Evolutionary conservation across 2,797 vertebrate genomes (phyloP).

Genomic region (Gymnopithys bicolor): DNA sequence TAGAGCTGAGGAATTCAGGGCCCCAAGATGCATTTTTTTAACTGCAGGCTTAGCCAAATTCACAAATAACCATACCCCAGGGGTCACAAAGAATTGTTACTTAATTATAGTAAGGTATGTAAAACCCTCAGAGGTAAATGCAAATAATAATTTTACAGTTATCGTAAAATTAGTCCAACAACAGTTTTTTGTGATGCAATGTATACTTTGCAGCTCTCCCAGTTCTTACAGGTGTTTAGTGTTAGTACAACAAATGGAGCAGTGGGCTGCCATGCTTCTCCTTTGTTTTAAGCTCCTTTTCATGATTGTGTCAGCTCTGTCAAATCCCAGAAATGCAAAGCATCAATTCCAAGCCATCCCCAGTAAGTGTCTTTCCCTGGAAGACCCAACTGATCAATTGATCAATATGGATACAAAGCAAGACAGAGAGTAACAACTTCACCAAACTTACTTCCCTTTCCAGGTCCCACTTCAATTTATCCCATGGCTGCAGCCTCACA

Average conservation of each 20-base stretch:
- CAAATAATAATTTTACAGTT: background rate
- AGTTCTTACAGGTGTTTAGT: background rate
- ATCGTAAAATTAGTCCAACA: background rate
- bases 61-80: background rate
- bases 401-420: background rate
- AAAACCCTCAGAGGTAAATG: background rate
- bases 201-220: background rate
- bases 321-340: background rate
- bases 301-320: background rate
- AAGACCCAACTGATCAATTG: background rate
- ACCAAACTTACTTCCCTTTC: background rate
- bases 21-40: background rate
- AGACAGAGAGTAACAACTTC: background rate
- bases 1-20: background rate
- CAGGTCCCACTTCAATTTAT: background rate
- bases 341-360: background rate
- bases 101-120: background rate
- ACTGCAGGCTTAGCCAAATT: background rate
- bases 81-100: background rate
- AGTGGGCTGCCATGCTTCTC: background rate
- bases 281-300: background rate
- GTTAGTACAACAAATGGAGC: background rate
- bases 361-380: background rate
- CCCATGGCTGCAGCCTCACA: accelerated
- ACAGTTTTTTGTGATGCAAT: background rate